Conservation (phyloP, 2,113 vertebrate genomes). For the Hystrix cristata region DNA sequence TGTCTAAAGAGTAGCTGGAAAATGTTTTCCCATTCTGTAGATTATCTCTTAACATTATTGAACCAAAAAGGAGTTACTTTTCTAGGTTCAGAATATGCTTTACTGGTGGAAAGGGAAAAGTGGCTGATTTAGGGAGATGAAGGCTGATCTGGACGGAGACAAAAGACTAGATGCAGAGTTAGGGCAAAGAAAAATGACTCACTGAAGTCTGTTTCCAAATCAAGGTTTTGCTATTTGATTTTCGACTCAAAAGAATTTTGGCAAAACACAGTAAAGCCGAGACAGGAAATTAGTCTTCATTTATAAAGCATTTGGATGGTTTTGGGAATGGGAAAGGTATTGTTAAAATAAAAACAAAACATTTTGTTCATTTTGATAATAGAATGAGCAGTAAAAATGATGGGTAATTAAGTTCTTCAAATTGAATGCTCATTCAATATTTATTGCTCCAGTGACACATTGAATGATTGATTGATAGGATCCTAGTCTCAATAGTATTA, state of each 20-base stretch:
- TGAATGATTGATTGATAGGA: background rate
- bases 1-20: background rate
- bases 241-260: constrained; percentile 55
- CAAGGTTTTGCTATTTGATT: constrained; percentile 67
- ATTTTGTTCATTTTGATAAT: constrained; percentile 58
- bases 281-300: constrained; percentile 64
- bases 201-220: background rate
- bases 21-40: background rate
- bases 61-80: constrained; percentile 18
- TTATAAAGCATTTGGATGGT: constrained; percentile 64
- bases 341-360: constrained; percentile 64
- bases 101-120: background rate
- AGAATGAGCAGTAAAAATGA: constrained; percentile 25
- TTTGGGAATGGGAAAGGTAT: constrained; percentile 47
- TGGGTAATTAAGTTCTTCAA: background rate
- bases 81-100: background rate
- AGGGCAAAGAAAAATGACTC: constrained; percentile 48
- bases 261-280: constrained; percentile 56
- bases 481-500: background rate
- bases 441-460: background rate
- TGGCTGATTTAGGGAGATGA: background rate
- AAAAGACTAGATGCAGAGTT: background rate
- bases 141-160: background rate
- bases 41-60: background rate
- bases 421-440: constrained; percentile 24